These are phyloP conservation scores for Lamprotornis superbus DNA, from an alignment of 2,113 vertebrate species.

Conservation along the genomic window DNA sequence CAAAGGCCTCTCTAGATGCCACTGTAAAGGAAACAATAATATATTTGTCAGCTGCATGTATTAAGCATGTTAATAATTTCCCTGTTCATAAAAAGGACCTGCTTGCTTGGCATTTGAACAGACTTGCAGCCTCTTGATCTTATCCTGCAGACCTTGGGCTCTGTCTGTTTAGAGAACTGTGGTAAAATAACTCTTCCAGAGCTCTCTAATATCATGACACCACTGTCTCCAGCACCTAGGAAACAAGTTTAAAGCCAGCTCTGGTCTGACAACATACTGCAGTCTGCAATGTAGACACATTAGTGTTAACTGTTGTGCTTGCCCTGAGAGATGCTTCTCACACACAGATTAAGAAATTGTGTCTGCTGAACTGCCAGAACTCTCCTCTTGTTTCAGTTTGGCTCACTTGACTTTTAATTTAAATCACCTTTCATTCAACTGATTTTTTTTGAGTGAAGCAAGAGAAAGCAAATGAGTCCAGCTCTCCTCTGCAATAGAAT, in stretches of 20 bases:
- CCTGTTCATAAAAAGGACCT: neutral
- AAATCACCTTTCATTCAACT: neutral
- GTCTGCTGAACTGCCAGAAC: neutral
- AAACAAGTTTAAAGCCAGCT: neutral
- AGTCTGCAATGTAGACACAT: neutral
- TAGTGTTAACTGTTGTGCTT: neutral
- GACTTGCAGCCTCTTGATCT: neutral
- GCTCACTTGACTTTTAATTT: neutral
- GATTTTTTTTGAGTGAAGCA: neutral
- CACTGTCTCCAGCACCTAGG: neutral
- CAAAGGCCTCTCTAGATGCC: neutral
- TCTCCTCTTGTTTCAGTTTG: neutral
- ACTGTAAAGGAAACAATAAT: constrained; percentile 25
- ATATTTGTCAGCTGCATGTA: constrained; percentile 13
- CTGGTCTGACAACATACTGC: neutral
- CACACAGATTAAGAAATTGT: neutral
- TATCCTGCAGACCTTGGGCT: neutral
- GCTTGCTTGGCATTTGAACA: neutral
- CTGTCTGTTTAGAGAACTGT: neutral
- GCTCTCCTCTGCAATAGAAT: neutral
- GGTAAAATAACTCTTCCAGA: neutral
- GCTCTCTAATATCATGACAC: neutral
- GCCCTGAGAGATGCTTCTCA: neutral
- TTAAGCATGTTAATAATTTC: constrained; percentile 25
- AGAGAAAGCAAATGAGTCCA: neutral